Conservation (phyloP, 2,113 vertebrate genomes). For the Odontophorus gujanensis region DNA sequence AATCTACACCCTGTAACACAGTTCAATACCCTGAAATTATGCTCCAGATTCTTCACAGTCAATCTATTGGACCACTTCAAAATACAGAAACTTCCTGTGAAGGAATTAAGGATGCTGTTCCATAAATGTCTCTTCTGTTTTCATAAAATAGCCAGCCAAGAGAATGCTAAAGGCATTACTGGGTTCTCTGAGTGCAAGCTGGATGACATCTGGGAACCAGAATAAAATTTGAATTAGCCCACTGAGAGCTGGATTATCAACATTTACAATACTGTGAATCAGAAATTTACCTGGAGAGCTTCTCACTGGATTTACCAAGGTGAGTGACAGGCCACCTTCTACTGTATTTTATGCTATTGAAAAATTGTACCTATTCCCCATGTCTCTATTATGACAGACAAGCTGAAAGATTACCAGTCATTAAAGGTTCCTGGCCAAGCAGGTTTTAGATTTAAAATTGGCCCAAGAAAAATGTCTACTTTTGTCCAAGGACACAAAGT, state of each 20-base stretch:
- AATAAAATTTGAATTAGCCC: neutral
- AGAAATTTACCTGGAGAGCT: neutral
- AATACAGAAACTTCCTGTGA: neutral
- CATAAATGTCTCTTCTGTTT: neutral
- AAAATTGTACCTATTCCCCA: neutral
- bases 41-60: neutral
- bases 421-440: constrained; percentile 4
- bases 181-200: neutral
- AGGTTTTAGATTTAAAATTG: neutral
- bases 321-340: neutral
- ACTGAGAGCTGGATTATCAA: neutral
- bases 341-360: neutral
- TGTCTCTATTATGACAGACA: neutral
- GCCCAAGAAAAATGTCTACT: neutral
- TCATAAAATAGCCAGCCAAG: neutral
- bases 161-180: neutral
- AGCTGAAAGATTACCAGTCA: neutral
- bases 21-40: neutral
- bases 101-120: neutral
- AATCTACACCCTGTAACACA: neutral
- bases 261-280: neutral
- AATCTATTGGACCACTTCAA: neutral
- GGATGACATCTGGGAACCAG: neutral
- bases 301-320: neutral
- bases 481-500: constrained; percentile 22